Conservation (phyloP, 1,140 invertebrate genomes). For the Drosophila micromelanica region DNA sequence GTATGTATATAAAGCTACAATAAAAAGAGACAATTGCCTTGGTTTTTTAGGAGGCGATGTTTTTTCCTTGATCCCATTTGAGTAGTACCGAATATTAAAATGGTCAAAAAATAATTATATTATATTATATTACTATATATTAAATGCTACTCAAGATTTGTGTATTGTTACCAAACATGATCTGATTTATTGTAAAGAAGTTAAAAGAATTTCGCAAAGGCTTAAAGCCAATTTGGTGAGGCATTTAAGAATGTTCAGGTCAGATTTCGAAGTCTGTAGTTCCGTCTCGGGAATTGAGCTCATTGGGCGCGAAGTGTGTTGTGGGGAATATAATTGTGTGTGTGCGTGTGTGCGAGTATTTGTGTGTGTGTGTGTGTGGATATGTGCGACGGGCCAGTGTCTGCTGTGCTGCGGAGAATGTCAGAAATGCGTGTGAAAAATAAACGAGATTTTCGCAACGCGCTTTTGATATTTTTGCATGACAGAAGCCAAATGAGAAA, state of each 20-base stretch:
- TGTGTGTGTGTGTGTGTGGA: slow-evolving; percentile 6
- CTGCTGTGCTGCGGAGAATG: slow-evolving; percentile 47
- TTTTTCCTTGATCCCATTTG: too few relatives aligned
- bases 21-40: too few relatives aligned
- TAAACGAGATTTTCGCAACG: slow-evolving; percentile 80
- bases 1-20: too few relatives aligned
- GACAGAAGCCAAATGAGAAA: slow-evolving; percentile 82
- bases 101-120: too few relatives aligned
- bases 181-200: neutral
- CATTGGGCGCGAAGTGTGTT: slow-evolving; percentile 7
- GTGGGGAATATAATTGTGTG: slow-evolving; percentile 12
- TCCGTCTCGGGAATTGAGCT: slow-evolving; percentile 41
- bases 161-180: neutral
- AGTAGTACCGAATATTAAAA: too few relatives aligned
- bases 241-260: slow-evolving; percentile 30
- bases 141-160: too few relatives aligned
- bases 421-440: slow-evolving; percentile 81
- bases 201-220: slow-evolving; percentile 8
- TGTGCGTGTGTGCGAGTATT: slow-evolving; percentile 6
- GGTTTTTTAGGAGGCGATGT: too few relatives aligned
- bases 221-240: slow-evolving; percentile 25
- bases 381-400: neutral
- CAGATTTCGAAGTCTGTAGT: slow-evolving; percentile 26
- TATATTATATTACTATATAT: too few relatives aligned
- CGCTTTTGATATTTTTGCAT: slow-evolving; percentile 82